A percentile compares a stretch with the other conserved stretches of the same genome.
phyloP scores from a whole-genome alignment of 92 coral and sea anemone species.

The Blastomussa wellsi region DNA sequence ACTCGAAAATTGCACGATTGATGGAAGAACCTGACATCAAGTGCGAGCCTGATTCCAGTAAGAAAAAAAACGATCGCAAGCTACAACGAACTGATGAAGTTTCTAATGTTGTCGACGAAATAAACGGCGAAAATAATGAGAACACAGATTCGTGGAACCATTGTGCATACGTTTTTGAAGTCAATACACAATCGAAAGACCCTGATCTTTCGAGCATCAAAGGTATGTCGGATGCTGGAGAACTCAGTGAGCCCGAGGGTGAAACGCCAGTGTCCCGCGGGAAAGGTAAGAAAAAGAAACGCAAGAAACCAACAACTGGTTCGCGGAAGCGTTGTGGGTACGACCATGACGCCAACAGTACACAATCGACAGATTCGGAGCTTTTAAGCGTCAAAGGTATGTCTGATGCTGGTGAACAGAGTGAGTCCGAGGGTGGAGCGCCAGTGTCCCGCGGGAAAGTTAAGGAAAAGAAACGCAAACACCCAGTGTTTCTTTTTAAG shows the following conservation, averaged over 20 bases:
- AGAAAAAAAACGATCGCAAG: conserved; percentile 35
- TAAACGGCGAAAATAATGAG: background rate
- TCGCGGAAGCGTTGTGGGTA: too few relatives aligned
- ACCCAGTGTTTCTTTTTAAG: too few relatives aligned
- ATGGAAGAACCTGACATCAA: conserved; percentile 85
- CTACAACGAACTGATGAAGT: conserved; percentile 12
- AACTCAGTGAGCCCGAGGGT: conserved; percentile 74
- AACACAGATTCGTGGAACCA: background rate
- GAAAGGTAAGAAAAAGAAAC: conserved; percentile 74
- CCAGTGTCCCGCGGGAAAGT: conserved; percentile 63
- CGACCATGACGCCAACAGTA: background rate
- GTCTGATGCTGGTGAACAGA: conserved; percentile 87
- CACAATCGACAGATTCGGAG: conserved; percentile 46
- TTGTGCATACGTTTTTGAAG: too few relatives aligned
- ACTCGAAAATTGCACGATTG: conserved; percentile 64
- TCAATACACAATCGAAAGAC: too few relatives aligned
- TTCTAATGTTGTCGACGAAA: background rate
- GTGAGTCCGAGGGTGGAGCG: conserved; percentile 65
- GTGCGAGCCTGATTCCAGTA: conserved; percentile 92
- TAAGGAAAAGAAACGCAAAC: too few relatives aligned
- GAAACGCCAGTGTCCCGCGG: conserved; percentile 51
- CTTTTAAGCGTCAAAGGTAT: conserved; percentile 78
- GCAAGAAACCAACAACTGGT: conserved; percentile 67
- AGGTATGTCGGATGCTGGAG: conserved; percentile 91
- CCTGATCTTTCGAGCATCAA: conserved; percentile 81